A percentile compares a stretch with the other conserved stretches of the same genome.
Evolutionary conservation across 2,113 vertebrate genomes (phyloP).

Genomic region (Atlantisia rogersi): DNA sequence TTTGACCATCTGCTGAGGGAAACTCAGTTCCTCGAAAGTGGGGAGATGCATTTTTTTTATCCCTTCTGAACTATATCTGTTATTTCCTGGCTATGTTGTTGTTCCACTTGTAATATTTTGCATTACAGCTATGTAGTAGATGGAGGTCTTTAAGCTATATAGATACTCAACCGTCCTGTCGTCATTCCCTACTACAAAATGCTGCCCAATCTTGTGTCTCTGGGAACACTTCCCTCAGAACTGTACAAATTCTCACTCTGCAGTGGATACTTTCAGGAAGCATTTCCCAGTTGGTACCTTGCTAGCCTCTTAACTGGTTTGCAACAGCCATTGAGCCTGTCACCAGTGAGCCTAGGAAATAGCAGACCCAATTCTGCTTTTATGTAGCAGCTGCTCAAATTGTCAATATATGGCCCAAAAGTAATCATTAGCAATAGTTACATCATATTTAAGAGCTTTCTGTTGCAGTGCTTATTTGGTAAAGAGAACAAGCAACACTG

Average conservation of each 20-base stretch:
- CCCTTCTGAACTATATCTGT: neutral
- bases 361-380: neutral
- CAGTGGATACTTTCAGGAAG: neutral
- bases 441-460: neutral
- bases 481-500: neutral
- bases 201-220: neutral
- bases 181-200: neutral
- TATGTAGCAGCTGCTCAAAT: neutral
- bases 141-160: neutral
- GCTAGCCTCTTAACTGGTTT: neutral
- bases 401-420: neutral
- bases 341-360: neutral
- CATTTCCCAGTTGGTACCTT: neutral
- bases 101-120: neutral
- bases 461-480: neutral
- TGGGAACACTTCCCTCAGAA: neutral
- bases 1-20: neutral
- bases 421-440: neutral
- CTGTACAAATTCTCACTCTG: neutral
- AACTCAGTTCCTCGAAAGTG: neutral
- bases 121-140: neutral
- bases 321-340: neutral
- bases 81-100: neutral
- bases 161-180: neutral
- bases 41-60: neutral